These are phyloP conservation scores for Lycocorax pyrrhopterus DNA, from an alignment of 2,113 vertebrate genomes.

Conservation along the genomic window DNA sequence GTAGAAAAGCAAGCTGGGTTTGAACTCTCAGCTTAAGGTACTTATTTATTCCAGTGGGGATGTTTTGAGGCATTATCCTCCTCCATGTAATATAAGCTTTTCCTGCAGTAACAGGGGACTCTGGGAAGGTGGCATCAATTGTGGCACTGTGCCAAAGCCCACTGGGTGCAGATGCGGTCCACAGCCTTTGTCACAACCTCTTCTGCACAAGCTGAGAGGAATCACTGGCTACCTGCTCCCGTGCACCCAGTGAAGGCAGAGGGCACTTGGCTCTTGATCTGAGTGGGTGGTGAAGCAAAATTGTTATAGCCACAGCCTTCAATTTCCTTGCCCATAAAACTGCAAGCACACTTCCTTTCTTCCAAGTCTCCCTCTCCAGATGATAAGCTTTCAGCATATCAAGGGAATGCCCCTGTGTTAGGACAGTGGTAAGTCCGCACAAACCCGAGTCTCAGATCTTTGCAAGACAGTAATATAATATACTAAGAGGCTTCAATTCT, in stretches of 20 bases:
- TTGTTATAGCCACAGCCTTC: background rate
- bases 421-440: fast-evolving
- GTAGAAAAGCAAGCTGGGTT: background rate
- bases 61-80: background rate
- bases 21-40: background rate
- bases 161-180: fast-evolving
- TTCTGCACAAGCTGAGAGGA: background rate
- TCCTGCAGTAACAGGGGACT: background rate
- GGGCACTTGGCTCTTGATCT: background rate
- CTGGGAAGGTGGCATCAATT: background rate
- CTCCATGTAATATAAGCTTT: background rate
- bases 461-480: background rate
- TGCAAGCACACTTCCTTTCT: background rate
- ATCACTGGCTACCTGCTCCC: background rate
- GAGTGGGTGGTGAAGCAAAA: background rate
- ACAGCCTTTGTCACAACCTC: background rate
- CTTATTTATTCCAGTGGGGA: background rate
- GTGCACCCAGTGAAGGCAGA: fast-evolving
- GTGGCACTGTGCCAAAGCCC: background rate
- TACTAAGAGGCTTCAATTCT: background rate
- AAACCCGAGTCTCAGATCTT: background rate
- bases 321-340: background rate
- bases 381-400: background rate
- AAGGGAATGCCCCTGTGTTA: background rate
- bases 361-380: background rate